Base-by-base conservation (phyloP, 2,888 invertebrate genomes). In the Tupiocoris notatus region DNA sequence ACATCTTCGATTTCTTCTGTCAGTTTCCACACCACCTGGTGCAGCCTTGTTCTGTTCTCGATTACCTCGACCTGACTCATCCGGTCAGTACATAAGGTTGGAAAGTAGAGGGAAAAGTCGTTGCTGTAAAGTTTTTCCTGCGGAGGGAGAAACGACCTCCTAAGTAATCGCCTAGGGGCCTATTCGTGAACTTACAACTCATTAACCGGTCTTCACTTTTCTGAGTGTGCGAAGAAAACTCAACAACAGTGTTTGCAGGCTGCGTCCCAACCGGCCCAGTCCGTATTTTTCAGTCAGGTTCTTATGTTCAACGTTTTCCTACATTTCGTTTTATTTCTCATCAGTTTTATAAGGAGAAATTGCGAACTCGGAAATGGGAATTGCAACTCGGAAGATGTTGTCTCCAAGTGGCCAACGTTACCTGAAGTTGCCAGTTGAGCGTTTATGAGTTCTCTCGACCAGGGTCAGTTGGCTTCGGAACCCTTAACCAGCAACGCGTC, bases 181-280 rank as follows among this genome's bases (percentile, higher is more conserved):
- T 25, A 65, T 65, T 65, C 65, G 65, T 65, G 39, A 65, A 65
- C 65, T 65, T 65, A 65, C 65, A 65, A 65, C 65, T 65, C 65
- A 65, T 65, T 65, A 65, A 65, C 39, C 25, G 65, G 65, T 20
- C 39, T 20, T 39, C 39, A 65, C 65, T 39, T 39, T 65, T 65
- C 65, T 24, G 18, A 65, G 65, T 39, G 39, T 39, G 39, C 39
- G 39, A 7, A 39, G 39, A 39, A 12, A 39, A 39, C 39, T 39
- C 39, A 39, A 12, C 3, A 39, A 39, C 39, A 12, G 6, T 12
- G 39, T 39, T 39, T 12, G 39, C 39, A 7, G 6, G 6, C 39
- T 12, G 3, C 39, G 39, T 39, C 39, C 39, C 39, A 39, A 39
- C 39, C 39, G n/a, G n/a, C n/a, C n/a, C n/a, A n/a, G n/a, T n/a